These are phyloP conservation scores for Pomacea canaliculata DNA, from an alignment of 2,888 invertebrate species.

Conservation along the genomic window DNA sequence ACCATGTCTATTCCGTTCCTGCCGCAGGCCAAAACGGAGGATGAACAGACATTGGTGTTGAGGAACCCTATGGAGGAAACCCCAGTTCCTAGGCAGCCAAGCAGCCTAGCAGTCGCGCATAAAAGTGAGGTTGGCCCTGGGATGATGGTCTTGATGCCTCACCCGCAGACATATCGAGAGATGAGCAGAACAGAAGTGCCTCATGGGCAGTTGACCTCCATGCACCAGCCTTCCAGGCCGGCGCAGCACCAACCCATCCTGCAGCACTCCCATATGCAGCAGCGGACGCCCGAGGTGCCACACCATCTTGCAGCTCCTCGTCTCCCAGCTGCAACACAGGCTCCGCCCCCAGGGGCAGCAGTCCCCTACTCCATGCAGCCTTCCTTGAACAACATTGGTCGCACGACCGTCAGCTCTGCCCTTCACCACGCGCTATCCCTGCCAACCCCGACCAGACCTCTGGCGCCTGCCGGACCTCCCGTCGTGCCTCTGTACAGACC, in stretches of 20 bases:
- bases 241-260: slow-evolving; percentile 5
- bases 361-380: too few species aligned
- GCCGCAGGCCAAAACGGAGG: neutral
- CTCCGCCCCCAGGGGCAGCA: too few species aligned
- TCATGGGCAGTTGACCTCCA: neutral
- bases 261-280: slow-evolving; percentile 3
- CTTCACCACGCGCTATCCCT: too few species aligned
- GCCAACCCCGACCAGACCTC: too few species aligned
- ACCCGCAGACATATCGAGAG: neutral
- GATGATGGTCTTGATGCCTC: neutral
- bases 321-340: too few species aligned
- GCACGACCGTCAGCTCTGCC: too few species aligned
- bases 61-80: slow-evolving; percentile 25
- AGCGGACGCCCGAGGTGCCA: neutral
- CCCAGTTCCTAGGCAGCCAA: neutral
- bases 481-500: too few species aligned
- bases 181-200: neutral
- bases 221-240: neutral
- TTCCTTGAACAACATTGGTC: too few species aligned
- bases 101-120: too few species aligned
- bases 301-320: neutral
- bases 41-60: slow-evolving; percentile 8
- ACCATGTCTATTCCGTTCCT: neutral
- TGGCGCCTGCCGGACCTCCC: too few species aligned
- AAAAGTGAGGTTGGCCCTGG: too few species aligned